Conservation (phyloP, 2,113 vertebrate genomes). For the Lontra canadensis region DNA sequence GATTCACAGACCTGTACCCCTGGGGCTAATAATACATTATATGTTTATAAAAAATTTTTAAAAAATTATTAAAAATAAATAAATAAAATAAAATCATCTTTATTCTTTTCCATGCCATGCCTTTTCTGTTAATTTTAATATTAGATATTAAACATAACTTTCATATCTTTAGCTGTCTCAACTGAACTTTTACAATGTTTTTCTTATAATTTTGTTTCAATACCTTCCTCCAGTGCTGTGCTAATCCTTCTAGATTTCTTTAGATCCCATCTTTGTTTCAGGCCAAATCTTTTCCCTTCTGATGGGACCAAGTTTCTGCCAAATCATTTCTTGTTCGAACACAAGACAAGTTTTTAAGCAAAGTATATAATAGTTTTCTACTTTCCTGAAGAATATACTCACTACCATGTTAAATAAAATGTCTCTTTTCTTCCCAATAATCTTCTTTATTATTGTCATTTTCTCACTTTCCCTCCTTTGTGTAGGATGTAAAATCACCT, state of each 20-base stretch:
- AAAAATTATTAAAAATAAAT: no score
- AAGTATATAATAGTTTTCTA: background rate
- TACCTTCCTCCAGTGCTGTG: background rate
- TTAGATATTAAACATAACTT: slow-evolving; percentile 12
- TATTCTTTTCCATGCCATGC: background rate
- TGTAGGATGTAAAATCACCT: background rate
- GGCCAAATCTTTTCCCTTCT: background rate
- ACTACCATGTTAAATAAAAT: background rate
- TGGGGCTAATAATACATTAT: no score
- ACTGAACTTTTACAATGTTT: background rate
- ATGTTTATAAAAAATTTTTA: no score
- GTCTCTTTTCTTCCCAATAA: background rate
- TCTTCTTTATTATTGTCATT: background rate
- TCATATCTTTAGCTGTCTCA: background rate
- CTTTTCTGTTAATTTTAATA: slow-evolving; percentile 1
- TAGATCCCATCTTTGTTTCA: background rate
- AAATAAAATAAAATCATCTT: background rate
- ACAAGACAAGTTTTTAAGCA: background rate
- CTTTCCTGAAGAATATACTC: background rate
- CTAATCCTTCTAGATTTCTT: background rate
- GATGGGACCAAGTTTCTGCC: background rate
- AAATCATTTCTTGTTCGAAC: slow-evolving; percentile 10
- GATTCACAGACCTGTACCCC: no score
- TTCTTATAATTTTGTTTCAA: slow-evolving; percentile 19
- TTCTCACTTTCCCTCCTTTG: background rate